Base-by-base conservation (phyloP, 2,888 invertebrate genomes). In the Brenthis ino region DNA sequence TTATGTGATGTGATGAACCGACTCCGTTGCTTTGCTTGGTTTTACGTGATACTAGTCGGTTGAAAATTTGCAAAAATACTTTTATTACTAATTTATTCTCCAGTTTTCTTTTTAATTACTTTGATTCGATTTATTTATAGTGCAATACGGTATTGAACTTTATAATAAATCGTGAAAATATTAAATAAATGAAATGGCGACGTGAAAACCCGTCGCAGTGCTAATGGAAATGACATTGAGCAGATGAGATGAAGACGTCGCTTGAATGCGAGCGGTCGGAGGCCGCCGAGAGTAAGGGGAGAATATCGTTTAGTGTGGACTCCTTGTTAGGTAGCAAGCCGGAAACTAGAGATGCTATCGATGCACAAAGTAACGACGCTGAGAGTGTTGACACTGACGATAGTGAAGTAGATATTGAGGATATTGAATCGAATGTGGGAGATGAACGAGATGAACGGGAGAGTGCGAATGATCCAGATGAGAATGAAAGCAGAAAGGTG, bases 231-330 rank as follows among this genome's bases (percentile, higher is more conserved):
- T 91, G 91, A 80, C 77, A 85, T 84, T 82, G 85, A 84, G 84
- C 79, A 91, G 87, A 89, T 91, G 92, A 92, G 83, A 93, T 93
- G 93, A 93, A 92, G 91, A 92, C 93, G 76, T 84, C 92, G 88
- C 88, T 93, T 81, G 92, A 92, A 85, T 90, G 90, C 85, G 92
- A 93, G 84, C 89, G 91, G 80, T 85, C 89, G 76, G 93, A 93
- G 74, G 84, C 90, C 88, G 90, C 91, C 77, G 91, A 91, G 63
- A 87, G 83, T 79, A 95, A 94, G 82, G 93, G 95, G 76, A 95
- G 95, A 77, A 96, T 96, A 81, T 95, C 95, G 72, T 96, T 96
- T 85, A 96, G 96, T 87, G 96, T 96, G 60, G 96, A 96, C 85
- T 94, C 96, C 0, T 81, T 96, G 28, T 83, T 96, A 50, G 88